Evolutionary conservation across 2,113 vertebrate species (phyloP).

Genomic region (Australoheros scitulus): DNA sequence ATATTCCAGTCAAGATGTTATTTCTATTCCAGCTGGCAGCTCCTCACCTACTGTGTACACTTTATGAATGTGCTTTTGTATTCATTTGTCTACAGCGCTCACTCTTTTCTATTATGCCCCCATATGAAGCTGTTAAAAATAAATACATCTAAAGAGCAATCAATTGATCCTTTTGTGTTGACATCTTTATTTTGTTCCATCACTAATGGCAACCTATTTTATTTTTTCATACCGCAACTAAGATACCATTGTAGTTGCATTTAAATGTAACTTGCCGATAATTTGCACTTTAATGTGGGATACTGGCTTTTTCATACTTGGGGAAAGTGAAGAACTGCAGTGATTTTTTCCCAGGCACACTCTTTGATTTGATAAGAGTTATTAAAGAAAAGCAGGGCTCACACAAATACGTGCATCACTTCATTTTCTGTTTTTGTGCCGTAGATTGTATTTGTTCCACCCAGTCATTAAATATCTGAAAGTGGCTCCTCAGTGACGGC

Average conservation of each 20-base stretch:
- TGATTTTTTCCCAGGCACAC: neutral
- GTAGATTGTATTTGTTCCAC: neutral
- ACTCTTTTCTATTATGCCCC: neutral
- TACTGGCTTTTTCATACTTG: neutral
- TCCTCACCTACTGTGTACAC: neutral
- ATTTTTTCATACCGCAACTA: neutral
- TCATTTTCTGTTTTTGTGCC: neutral
- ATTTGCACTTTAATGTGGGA: neutral
- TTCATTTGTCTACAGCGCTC: neutral
- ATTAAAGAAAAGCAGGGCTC: neutral
- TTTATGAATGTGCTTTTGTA: neutral
- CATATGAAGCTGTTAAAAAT: neutral
- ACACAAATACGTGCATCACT: neutral
- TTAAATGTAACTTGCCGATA: neutral
- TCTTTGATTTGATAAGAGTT: conserved; percentile 1
- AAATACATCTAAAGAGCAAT: neutral
- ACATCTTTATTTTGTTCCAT: too few species aligned
- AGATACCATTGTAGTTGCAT: neutral
- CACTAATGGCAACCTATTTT: too few species aligned
- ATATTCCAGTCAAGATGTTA: conserved; percentile 38
- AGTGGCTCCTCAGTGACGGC: neutral
- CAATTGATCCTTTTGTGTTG: neutral
- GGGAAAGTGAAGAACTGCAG: neutral
- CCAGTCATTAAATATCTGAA: conserved; percentile 1
- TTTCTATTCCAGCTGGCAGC: conserved; percentile 25